A percentile compares a stretch with the other conserved stretches of the same genome.
Evolutionary conservation across 2,797 vertebrate species (phyloP).

Genomic region (Sebastes itinus): DNA sequence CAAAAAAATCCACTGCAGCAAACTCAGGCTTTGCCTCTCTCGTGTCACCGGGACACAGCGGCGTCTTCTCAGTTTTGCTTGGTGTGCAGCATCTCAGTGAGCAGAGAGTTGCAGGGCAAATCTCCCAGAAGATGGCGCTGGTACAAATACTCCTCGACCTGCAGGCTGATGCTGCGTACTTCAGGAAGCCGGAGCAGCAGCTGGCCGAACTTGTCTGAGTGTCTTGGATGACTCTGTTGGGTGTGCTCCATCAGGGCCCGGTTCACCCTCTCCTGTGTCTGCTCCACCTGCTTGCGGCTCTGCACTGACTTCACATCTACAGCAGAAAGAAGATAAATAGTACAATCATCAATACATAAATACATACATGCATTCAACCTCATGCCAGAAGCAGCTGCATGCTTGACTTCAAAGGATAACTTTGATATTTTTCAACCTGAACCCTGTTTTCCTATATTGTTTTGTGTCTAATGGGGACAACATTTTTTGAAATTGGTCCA

Average conservation of each 20-base stretch:
- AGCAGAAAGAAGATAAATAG: background rate
- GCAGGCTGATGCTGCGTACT: constrained; percentile 86
- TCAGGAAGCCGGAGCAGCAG: constrained; percentile 85
- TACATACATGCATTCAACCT: background rate
- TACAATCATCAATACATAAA: background rate
- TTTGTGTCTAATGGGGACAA: background rate
- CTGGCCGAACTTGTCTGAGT: constrained; percentile 86
- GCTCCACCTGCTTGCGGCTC: constrained; percentile 82
- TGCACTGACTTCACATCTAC: constrained; percentile 85
- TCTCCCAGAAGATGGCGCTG: constrained; percentile 87
- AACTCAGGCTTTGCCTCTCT: background rate
- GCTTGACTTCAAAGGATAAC: background rate
- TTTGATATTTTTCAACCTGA: no score
- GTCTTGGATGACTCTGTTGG: constrained; percentile 74
- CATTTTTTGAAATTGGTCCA: no score
- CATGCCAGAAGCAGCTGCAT: background rate
- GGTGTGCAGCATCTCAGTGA: constrained; percentile 87
- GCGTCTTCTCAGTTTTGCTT: constrained; percentile 78
- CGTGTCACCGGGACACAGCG: background rate
- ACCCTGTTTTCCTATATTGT: background rate
- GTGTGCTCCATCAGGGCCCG: constrained; percentile 86
- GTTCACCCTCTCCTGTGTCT: constrained; percentile 85
- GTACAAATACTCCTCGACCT: constrained; percentile 87
- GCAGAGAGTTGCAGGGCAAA: constrained; percentile 86
- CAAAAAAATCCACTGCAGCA: background rate